Conservation (phyloP, 2,888 invertebrate species). For the Athalia cordata region DNA sequence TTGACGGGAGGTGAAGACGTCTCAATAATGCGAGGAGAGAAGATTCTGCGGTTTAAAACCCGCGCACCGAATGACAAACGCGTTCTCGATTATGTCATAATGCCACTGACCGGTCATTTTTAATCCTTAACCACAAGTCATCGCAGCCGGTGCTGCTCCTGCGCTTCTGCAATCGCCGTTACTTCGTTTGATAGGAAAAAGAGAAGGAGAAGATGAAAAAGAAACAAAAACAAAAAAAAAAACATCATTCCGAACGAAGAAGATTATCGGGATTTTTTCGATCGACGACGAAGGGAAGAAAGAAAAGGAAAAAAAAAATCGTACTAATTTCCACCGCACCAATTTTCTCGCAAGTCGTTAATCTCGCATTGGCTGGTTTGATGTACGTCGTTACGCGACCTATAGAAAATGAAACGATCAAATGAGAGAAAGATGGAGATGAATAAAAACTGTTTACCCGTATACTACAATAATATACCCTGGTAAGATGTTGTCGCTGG, state of each 20-base stretch:
- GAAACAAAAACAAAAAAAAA: background rate
- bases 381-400: background rate
- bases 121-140: conserved; percentile 53
- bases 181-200: background rate
- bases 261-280: too few relatives aligned
- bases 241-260: background rate
- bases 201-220: conserved; percentile 33
- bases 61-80: conserved; percentile 48
- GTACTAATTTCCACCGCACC: too few relatives aligned
- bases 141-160: conserved; percentile 36
- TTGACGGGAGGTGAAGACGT: conserved; percentile 49
- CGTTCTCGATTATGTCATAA: conserved; percentile 58
- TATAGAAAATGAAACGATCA: too few relatives aligned
- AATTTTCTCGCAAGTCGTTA: too few relatives aligned
- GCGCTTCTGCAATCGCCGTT: conserved; percentile 14
- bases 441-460: background rate
- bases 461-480: background rate
- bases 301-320: conserved; percentile 41
- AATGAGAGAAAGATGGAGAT: background rate
- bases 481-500: conserved; percentile 50
- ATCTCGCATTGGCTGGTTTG: background rate
- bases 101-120: conserved; percentile 49
- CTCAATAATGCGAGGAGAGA: conserved; percentile 52
- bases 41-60: conserved; percentile 45
- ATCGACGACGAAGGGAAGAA: background rate